Conservation (phyloP, 2,113 vertebrate species). For the Fregetta grallaria region DNA sequence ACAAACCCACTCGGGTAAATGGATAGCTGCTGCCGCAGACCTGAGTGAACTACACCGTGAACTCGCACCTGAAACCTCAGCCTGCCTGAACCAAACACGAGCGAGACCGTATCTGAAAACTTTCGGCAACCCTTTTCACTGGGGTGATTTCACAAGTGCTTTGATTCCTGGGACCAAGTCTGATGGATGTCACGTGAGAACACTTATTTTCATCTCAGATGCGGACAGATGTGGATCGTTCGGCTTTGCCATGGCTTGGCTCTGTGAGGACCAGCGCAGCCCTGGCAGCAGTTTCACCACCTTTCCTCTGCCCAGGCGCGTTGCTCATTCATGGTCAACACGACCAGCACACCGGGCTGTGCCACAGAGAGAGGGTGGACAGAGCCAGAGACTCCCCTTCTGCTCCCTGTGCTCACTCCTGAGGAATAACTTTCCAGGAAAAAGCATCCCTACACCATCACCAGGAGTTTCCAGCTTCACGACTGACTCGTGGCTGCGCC, state of each 20-base stretch:
- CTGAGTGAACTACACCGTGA: not conserved
- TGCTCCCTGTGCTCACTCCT: not conserved
- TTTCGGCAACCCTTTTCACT: not conserved
- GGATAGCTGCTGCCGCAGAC: not conserved
- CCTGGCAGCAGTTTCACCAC: not conserved
- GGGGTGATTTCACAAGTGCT: not conserved
- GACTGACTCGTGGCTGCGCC: accelerated
- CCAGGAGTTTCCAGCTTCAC: not conserved
- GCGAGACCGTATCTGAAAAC: accelerated
- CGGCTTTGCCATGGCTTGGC: not conserved
- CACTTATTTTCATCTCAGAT: accelerated
- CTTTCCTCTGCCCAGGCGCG: not conserved
- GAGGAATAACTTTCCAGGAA: not conserved
- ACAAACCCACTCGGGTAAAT: not conserved
- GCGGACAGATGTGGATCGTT: accelerated
- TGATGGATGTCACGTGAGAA: accelerated
- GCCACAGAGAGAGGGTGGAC: not conserved
- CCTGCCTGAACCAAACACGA: not conserved
- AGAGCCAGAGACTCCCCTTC: not conserved
- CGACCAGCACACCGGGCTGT: not conserved
- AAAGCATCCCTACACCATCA: not conserved
- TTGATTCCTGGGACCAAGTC: not conserved
- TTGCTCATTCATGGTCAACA: not conserved
- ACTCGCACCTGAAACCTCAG: not conserved
- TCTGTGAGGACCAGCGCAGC: not conserved